These are phyloP conservation scores for Helobdella robusta DNA, from an alignment of 2,888 invertebrate species.

Conservation along the genomic window DNA sequence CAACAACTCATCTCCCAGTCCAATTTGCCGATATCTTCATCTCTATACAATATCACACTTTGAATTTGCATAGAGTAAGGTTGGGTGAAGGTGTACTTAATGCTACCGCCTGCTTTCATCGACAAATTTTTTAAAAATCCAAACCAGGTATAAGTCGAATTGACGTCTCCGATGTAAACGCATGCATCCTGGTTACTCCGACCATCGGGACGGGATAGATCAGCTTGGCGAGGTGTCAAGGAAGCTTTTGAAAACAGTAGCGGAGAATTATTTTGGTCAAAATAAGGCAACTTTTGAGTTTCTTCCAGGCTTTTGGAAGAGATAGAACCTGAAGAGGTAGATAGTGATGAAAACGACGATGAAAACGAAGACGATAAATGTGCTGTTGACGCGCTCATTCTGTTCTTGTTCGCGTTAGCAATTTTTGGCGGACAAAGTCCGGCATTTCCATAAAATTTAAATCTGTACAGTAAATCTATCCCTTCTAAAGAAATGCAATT, in stretches of 20 bases:
- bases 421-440: constrained; percentile 29
- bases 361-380: too few species aligned
- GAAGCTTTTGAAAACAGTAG: constrained; percentile 21
- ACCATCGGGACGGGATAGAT: background rate
- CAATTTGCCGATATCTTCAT: constrained; percentile 30
- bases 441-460: constrained; percentile 33
- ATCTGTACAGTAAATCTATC: constrained; percentile 31
- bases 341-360: too few species aligned
- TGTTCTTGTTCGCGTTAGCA: background rate
- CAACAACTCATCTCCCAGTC: constrained; percentile 31
- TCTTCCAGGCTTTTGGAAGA: background rate
- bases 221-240: constrained; percentile 24
- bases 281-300: constrained; percentile 1
- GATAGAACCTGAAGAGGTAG: background rate
- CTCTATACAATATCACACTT: constrained; percentile 33
- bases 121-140: constrained; percentile 34
- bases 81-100: constrained; percentile 31
- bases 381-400: background rate
- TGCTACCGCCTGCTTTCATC: constrained; percentile 30
- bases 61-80: constrained; percentile 29
- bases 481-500: constrained; percentile 33
- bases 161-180: constrained; percentile 31
- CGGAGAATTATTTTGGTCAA: background rate
- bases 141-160: constrained; percentile 33
- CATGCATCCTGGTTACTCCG: constrained; percentile 25